Evolutionary conservation across 2,888 invertebrate species (phyloP).

Genomic region (Phaonia tiefii): DNA sequence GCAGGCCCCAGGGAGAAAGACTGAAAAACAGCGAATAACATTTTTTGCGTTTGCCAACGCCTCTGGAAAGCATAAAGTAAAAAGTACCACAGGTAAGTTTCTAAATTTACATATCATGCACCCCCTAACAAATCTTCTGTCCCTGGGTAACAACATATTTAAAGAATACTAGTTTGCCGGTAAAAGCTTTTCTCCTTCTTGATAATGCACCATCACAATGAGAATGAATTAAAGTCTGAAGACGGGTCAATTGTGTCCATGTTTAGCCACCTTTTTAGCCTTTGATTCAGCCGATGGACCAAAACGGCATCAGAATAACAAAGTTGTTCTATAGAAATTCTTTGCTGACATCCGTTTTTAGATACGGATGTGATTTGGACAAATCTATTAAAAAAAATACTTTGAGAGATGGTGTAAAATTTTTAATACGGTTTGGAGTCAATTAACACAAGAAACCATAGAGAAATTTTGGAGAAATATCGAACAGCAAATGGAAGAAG

Average conservation of each 20-base stretch:
- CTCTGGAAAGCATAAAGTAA: slow-evolving; percentile 10
- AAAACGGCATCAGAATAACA: no score
- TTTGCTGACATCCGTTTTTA: slow-evolving; percentile 1
- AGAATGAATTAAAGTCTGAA: background rate
- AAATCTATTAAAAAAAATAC: slow-evolving; percentile 12
- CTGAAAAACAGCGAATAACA: no score
- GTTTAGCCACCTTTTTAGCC: background rate
- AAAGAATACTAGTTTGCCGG: background rate
- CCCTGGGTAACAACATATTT: no score
- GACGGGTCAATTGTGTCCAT: no score
- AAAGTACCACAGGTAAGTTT: slow-evolving; percentile 9
- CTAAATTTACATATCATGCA: no score
- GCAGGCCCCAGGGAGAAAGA: slow-evolving; percentile 20
- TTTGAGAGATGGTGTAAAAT: slow-evolving; percentile 11
- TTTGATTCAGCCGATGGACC: slow-evolving; percentile 7
- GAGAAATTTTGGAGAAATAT: slow-evolving; percentile 1
- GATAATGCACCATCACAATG: slow-evolving; percentile 3
- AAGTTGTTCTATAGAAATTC: no score
- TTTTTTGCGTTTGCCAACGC: background rate
- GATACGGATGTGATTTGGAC: slow-evolving; percentile 1
- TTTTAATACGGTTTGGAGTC: no score
- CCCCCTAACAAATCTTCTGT: no score
- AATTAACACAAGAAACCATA: no score
- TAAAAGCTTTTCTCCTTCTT: slow-evolving; percentile 8
- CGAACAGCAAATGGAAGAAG: slow-evolving; percentile 6